These are phyloP conservation scores for Mastomys coucha DNA, from an alignment of 2,113 vertebrate genomes.

Conservation along the genomic window DNA sequence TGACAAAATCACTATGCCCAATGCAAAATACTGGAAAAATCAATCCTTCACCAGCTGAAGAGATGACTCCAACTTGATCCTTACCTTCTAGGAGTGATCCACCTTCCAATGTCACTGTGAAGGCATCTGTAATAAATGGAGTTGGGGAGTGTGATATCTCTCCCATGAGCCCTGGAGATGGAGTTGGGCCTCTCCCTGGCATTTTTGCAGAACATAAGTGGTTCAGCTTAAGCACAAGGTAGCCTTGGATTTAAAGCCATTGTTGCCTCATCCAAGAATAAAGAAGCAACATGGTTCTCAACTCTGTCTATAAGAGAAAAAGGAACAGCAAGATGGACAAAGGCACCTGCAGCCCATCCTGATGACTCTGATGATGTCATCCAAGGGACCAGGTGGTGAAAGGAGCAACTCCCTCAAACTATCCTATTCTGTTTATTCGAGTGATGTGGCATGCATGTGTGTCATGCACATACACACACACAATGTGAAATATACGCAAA, in stretches of 20 bases:
- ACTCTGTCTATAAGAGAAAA: background rate
- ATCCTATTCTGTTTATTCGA: background rate
- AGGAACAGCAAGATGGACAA: background rate
- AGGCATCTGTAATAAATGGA: background rate
- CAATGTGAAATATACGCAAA: constrained; percentile 21
- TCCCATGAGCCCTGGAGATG: rapidly evolving
- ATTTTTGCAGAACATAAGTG: rapidly evolving
- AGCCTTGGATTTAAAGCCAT: background rate
- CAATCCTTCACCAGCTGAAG: background rate
- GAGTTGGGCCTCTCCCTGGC: background rate
- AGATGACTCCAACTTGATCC: background rate
- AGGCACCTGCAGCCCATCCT: background rate
- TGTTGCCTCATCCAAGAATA: background rate
- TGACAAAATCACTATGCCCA: background rate
- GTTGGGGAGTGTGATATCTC: too few species aligned
- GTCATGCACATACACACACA: too few species aligned
- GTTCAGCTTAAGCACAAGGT: background rate
- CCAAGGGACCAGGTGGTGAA: background rate
- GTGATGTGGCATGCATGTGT: background rate
- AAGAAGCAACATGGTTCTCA: background rate
- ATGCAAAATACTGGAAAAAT: background rate
- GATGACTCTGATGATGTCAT: background rate
- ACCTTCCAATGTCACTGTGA: rapidly evolving
- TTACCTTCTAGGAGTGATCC: background rate
- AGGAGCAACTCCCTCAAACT: background rate